These are phyloP conservation scores for Myiagra hebetior DNA, from an alignment of 2,113 vertebrate species.

Conservation along the genomic window DNA sequence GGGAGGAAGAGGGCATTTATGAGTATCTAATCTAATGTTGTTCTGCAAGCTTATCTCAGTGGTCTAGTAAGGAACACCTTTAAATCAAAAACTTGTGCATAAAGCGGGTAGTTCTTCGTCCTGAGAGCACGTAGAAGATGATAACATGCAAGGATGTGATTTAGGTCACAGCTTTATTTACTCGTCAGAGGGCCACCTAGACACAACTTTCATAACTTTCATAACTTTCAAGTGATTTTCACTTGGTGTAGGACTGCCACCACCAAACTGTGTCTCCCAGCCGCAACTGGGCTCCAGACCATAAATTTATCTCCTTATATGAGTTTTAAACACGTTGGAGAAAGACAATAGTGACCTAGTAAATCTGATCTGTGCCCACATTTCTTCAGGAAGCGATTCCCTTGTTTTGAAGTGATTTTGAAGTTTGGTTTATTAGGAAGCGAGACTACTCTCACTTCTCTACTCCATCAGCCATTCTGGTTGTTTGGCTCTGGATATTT, in stretches of 20 bases:
- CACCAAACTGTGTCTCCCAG: neutral
- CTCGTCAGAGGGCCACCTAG: neutral
- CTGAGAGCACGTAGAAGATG: rapidly evolving
- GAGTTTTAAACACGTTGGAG: neutral
- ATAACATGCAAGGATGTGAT: neutral
- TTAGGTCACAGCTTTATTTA: neutral
- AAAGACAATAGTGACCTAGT: neutral
- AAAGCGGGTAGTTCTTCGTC: neutral
- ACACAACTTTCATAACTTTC: neutral
- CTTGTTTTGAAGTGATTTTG: neutral
- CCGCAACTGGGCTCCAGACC: neutral
- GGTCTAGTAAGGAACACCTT: neutral
- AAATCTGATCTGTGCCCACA: neutral
- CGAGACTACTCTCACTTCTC: neutral
- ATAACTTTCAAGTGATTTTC: neutral
- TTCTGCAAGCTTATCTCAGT: neutral
- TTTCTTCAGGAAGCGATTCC: neutral
- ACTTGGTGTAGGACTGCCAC: neutral
- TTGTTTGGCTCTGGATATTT: neutral
- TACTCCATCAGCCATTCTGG: neutral
- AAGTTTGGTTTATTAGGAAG: neutral
- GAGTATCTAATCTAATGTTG: neutral
- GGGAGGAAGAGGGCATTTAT: neutral
- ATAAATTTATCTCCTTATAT: neutral
- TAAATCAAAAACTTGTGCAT: neutral